Percentiles rank a stretch among this genome's conserved stretches.
phyloP scores from a whole-genome alignment of 2,888 invertebrate genomes.

The Drosophila macrospina region DNA sequence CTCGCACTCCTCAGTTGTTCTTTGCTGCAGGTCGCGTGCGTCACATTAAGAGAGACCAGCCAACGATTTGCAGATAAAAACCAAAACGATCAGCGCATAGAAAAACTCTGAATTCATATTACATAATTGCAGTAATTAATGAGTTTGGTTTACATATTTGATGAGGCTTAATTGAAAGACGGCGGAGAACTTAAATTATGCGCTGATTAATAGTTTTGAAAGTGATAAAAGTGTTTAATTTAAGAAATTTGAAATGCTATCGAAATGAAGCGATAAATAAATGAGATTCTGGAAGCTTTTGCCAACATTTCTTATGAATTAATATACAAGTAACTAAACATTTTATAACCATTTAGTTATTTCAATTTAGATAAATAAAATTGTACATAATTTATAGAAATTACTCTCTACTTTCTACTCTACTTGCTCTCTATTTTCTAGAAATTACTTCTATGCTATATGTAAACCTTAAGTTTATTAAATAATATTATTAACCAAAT shows the following conservation, averaged over 20 bases:
- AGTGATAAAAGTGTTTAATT: not conserved
- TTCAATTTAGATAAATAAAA: too few relatives aligned
- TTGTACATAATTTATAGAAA: too few relatives aligned
- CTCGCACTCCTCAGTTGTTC: conserved; percentile 16
- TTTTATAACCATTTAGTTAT: too few relatives aligned
- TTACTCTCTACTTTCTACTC: too few relatives aligned
- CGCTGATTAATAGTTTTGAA: conserved; percentile 39
- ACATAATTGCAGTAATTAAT: conserved; percentile 76
- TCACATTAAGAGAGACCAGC: conserved; percentile 38
- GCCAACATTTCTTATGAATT: too few relatives aligned
- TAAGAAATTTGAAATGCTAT: not conserved
- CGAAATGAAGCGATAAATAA: not conserved
- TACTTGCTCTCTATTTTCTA: too few relatives aligned
- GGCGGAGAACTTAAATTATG: conserved; percentile 8
- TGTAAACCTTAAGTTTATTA: too few relatives aligned
- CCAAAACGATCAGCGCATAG: conserved; percentile 22
- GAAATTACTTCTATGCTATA: too few relatives aligned
- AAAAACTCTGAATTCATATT: conserved; percentile 33
- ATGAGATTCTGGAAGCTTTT: too few relatives aligned
- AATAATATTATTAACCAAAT: too few relatives aligned
- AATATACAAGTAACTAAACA: too few relatives aligned
- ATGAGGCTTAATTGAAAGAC: conserved; percentile 34
- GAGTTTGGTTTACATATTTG: conserved; percentile 63
- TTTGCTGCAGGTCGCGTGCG: conserved; percentile 53
- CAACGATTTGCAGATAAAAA: conserved; percentile 49